These are phyloP conservation scores for Antennarius striatus DNA, from an alignment of 2,113 vertebrate genomes.

Conservation along the genomic window DNA sequence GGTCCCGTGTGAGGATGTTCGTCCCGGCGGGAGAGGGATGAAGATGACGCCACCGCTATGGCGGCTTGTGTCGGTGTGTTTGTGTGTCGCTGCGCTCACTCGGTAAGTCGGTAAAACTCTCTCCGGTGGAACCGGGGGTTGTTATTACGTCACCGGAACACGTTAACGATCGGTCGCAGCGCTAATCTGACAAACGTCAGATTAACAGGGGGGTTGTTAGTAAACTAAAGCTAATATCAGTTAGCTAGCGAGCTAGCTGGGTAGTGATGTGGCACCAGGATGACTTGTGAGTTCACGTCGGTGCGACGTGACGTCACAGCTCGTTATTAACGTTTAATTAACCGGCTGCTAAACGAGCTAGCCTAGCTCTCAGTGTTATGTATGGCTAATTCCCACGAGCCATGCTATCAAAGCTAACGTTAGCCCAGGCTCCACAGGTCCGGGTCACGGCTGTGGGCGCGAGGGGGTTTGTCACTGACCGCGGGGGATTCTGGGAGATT, in stretches of 20 bases:
- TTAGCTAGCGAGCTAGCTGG: conserved; percentile 19
- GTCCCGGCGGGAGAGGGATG: conserved; percentile 73
- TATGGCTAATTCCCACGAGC: neutral
- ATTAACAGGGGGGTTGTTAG: neutral
- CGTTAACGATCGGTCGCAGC: neutral
- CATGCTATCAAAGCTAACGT: neutral
- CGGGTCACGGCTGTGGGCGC: too few species aligned
- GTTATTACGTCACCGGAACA: neutral
- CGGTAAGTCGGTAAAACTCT: conserved; percentile 60
- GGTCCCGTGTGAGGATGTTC: conserved; percentile 63
- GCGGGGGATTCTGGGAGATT: conserved; percentile 18
- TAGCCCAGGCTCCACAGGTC: conserved; percentile 13
- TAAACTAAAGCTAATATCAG: neutral
- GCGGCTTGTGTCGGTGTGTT: conserved; percentile 68
- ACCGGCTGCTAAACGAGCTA: neutral
- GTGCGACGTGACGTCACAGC: too few species aligned
- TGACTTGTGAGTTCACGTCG: conserved; percentile 42
- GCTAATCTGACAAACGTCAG: neutral
- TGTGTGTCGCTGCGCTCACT: conserved; percentile 57
- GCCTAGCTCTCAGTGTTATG: too few species aligned
- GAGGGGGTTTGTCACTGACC: too few species aligned
- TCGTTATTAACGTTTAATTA: too few species aligned
- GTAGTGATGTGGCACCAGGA: conserved; percentile 73
- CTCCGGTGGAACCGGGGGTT: fast-evolving
- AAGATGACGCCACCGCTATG: conserved; percentile 68